Percentiles rank a stretch among this genome's conserved stretches.
Conservation (phyloP, 2,888 invertebrate genomes). For the Molorchus minor region DNA sequence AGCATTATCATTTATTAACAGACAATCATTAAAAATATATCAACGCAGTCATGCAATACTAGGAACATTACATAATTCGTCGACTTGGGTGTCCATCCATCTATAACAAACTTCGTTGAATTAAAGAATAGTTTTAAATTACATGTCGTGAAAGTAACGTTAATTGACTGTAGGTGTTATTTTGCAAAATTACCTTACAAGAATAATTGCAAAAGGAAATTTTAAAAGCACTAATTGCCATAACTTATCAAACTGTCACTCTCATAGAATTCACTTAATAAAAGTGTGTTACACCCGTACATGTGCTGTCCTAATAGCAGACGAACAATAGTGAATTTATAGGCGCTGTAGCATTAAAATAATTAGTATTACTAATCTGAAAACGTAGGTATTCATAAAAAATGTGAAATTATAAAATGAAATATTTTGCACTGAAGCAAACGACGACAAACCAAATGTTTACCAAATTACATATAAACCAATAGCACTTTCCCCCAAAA, state of each 20-base stretch:
- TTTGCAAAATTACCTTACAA: constrained; percentile 35
- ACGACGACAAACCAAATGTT: too few relatives aligned
- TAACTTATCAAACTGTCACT: constrained; percentile 13
- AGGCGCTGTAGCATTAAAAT: too few relatives aligned
- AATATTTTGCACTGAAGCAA: too few relatives aligned
- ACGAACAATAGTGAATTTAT: too few relatives aligned
- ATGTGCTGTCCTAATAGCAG: too few relatives aligned
- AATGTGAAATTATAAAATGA: too few relatives aligned
- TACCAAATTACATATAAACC: too few relatives aligned
- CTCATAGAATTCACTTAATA: neutral
- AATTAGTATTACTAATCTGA: too few relatives aligned
- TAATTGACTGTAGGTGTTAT: constrained; percentile 32
- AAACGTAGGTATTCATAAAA: too few relatives aligned
- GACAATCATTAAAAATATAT: constrained; percentile 19
- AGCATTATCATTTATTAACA: constrained; percentile 21
- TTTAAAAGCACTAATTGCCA: constrained; percentile 1
- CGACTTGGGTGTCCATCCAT: constrained; percentile 29
- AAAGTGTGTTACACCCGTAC: too few relatives aligned
- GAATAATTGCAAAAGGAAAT: constrained; percentile 7
- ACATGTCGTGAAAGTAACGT: constrained; percentile 4
- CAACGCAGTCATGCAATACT: constrained; percentile 11
- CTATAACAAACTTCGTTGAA: constrained; percentile 6
- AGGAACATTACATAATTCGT: constrained; percentile 15
- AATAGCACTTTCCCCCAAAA: too few relatives aligned
- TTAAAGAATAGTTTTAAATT: constrained; percentile 9